phyloP scores from a whole-genome alignment of 37 sponge, comb jelly and placozoan genomes.

The Oopsacas minuta region DNA sequence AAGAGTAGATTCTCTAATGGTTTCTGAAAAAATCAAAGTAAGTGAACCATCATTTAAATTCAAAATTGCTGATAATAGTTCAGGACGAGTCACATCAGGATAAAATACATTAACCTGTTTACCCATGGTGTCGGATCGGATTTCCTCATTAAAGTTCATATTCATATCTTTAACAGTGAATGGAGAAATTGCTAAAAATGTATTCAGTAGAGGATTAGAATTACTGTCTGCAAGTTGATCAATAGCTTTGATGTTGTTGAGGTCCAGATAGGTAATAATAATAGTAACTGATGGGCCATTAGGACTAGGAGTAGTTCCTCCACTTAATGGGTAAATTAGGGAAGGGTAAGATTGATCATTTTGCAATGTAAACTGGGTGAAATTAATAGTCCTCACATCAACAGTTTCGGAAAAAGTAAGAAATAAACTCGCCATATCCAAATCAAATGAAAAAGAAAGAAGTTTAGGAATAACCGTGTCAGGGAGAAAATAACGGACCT shows the following conservation, averaged over 20 bases:
- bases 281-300: constrained; percentile 3
- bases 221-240: constrained; percentile 52
- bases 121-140: constrained; percentile 22
- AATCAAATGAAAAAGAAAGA: constrained; percentile 41
- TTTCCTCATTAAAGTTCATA: constrained; percentile 36
- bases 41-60: constrained; percentile 51
- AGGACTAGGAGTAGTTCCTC: neutral
- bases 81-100: constrained; percentile 42
- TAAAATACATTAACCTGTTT: constrained; percentile 23
- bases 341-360: neutral
- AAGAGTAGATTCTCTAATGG: constrained; percentile 32
- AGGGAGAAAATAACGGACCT: constrained; percentile 25
- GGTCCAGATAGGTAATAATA: neutral
- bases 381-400: constrained; percentile 24
- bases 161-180: constrained; percentile 49
- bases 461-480: constrained; percentile 40
- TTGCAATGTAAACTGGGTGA: constrained; percentile 19
- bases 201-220: constrained; percentile 35
- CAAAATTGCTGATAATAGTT: constrained; percentile 32
- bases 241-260: neutral
- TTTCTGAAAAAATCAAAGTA: constrained; percentile 56
- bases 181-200: neutral
- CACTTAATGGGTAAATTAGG: neutral
- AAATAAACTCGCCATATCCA: constrained; percentile 38
- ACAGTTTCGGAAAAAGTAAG: constrained; percentile 73